Evolutionary conservation across 2,113 vertebrate species (phyloP).

Genomic region (Etheostoma spectabile): DNA sequence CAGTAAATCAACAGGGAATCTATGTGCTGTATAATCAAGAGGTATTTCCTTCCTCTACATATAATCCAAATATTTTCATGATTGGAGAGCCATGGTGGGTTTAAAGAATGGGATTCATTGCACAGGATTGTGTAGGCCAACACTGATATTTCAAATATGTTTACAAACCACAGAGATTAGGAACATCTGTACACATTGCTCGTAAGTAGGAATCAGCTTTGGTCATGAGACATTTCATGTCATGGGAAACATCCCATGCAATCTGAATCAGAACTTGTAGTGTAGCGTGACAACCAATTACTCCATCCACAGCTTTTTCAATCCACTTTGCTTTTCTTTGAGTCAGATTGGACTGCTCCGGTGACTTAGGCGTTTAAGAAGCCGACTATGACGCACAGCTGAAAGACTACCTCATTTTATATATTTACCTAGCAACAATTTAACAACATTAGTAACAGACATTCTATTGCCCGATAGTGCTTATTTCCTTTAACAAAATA

Average conservation of each 20-base stretch:
- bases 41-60: constrained; percentile 34
- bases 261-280: neutral
- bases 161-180: constrained; percentile 27
- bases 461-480: neutral
- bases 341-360: neutral
- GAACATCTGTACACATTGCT: constrained; percentile 32
- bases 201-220: constrained; percentile 10
- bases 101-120: constrained; percentile 22
- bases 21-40: constrained; percentile 24
- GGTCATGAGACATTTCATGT: constrained; percentile 10
- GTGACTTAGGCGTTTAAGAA: neutral
- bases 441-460: neutral
- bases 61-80: constrained; percentile 12
- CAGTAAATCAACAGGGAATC: constrained; percentile 17
- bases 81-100: constrained; percentile 24
- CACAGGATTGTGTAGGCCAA: constrained; percentile 20
- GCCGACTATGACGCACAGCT: neutral
- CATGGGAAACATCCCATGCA: constrained; percentile 13
- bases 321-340: neutral
- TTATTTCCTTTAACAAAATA: neutral
- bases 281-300: neutral
- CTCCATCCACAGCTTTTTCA: neutral
- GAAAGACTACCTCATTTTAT: neutral
- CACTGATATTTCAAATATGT: constrained; percentile 28
- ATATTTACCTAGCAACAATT: neutral